These are phyloP conservation scores for Melitaea athalia DNA, from an alignment of 2,888 invertebrate genomes.

Conservation along the genomic window DNA sequence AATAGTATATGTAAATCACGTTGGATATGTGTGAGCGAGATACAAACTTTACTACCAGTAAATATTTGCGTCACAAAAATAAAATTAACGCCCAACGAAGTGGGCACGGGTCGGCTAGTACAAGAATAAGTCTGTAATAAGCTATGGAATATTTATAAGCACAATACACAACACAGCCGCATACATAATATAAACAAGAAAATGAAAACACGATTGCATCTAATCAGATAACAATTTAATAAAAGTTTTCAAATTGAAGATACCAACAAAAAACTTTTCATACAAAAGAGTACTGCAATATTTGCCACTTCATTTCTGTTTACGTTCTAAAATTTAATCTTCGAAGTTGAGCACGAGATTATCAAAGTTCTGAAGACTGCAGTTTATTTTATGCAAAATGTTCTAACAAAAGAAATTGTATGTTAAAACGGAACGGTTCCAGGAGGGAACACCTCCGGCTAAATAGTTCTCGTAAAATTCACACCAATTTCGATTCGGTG, in stretches of 20 bases:
- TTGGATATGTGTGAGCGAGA: no score
- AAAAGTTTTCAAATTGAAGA: background rate
- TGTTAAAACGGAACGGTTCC: constrained; percentile 18
- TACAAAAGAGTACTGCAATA: background rate
- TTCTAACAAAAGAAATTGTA: constrained; percentile 27
- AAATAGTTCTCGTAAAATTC: constrained; percentile 67
- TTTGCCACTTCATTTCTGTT: constrained; percentile 13
- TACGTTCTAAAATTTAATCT: constrained; percentile 26
- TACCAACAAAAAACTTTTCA: background rate
- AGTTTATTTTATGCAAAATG: constrained; percentile 16
- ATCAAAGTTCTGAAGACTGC: constrained; percentile 14
- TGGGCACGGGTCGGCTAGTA: no score
- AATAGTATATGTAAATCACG: no score
- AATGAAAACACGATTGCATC: background rate
- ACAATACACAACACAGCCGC: background rate
- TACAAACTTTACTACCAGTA: no score
- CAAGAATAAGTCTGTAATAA: no score
- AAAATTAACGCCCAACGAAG: no score
- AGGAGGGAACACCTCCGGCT: constrained; percentile 37
- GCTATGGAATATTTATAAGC: no score
- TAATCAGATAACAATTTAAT: background rate
- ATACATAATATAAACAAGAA: background rate
- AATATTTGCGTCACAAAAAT: no score
- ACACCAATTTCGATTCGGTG: constrained; percentile 70
- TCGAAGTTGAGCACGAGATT: constrained; percentile 19